phyloP scores from a whole-genome alignment of 2,113 vertebrate species.

The Okapia johnstoni region DNA sequence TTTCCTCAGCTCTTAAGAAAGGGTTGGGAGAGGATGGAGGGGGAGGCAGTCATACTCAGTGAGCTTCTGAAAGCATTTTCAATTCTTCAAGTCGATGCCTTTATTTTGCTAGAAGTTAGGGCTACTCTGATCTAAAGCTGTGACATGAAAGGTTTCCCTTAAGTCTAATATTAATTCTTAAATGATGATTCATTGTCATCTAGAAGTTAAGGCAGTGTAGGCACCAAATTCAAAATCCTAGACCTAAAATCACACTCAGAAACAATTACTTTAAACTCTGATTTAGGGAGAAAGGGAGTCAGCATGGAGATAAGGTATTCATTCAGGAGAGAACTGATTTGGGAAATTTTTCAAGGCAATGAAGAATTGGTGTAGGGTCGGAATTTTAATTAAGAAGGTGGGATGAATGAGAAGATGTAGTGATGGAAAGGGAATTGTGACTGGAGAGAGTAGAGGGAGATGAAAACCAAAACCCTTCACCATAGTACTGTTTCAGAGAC shows the following conservation, averaged over 20 bases:
- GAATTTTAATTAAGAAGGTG: conserved; percentile 4
- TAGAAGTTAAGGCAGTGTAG: background rate
- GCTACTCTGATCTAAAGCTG: background rate
- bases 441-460: background rate
- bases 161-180: background rate
- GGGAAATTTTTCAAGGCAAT: background rate
- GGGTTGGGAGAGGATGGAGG: background rate
- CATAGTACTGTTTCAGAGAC: background rate
- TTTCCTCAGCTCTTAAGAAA: background rate
- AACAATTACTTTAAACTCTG: conserved; percentile 3
- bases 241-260: conserved; percentile 17
- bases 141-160: background rate
- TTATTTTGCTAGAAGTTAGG: background rate
- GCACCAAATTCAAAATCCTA: background rate
- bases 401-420: background rate
- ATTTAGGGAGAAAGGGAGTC: background rate
- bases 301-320: background rate
- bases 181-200: background rate
- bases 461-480: background rate
- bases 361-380: background rate
- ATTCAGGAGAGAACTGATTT: background rate
- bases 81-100: background rate
- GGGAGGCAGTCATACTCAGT: background rate
- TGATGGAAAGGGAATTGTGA: background rate
- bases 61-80: background rate